These are phyloP conservation scores for Patagioenas fasciata DNA, from an alignment of 2,113 vertebrate genomes.

Conservation along the genomic window DNA sequence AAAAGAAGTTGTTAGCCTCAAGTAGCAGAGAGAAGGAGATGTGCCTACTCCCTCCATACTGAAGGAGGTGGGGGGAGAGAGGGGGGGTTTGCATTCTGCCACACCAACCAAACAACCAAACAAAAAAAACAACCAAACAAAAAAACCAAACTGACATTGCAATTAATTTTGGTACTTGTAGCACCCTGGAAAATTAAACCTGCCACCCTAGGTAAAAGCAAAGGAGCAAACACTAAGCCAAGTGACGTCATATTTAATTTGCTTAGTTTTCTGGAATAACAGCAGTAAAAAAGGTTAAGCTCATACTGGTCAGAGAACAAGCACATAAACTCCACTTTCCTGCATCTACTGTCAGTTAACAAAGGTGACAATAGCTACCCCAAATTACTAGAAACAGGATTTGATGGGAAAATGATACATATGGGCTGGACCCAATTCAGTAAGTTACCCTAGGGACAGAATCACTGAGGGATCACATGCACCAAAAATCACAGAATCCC, in stretches of 20 bases:
- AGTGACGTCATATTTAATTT: background rate
- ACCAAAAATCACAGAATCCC: background rate
- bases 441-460: background rate
- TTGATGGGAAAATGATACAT: rapidly evolving
- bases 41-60: too few relatives aligned
- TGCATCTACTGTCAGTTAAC: too few relatives aligned
- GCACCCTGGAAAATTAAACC: background rate
- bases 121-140: background rate
- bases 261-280: background rate
- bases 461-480: background rate
- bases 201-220: background rate
- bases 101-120: too few relatives aligned
- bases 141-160: background rate
- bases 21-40: too few relatives aligned
- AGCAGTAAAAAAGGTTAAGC: background rate
- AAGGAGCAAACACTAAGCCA: background rate
- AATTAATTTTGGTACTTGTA: background rate
- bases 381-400: background rate
- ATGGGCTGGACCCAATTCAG: background rate
- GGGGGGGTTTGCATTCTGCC: too few relatives aligned
- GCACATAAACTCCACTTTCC: background rate
- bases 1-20: too few relatives aligned
- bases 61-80: too few relatives aligned
- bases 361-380: background rate
- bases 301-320: background rate